These are phyloP conservation scores for Hippoglossus hippoglossus DNA, from an alignment of 2,797 vertebrate genomes.

Conservation along the genomic window DNA sequence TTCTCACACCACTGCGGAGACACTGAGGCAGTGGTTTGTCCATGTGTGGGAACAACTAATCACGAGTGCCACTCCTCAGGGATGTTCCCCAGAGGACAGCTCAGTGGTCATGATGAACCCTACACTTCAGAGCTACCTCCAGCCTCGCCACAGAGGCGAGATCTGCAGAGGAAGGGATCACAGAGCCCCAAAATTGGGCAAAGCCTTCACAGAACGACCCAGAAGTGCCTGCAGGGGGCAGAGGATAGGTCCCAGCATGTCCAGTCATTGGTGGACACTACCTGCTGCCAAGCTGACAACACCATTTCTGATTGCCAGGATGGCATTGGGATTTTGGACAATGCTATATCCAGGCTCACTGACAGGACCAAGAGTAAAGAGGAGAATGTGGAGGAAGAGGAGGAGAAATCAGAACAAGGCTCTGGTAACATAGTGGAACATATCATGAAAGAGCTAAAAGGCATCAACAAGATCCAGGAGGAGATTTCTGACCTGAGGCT, in stretches of 20 bases:
- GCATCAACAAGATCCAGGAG: constrained; percentile 88
- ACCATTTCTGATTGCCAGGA: constrained; percentile 68
- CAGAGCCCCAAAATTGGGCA: constrained; percentile 79
- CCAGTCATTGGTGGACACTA: constrained; percentile 65
- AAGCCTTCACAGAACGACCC: constrained; percentile 82
- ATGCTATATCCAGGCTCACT: constrained; percentile 40
- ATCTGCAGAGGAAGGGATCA: constrained; percentile 76
- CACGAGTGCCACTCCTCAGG: constrained; percentile 51
- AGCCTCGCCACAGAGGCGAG: constrained; percentile 77
- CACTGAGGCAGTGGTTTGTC: constrained; percentile 34
- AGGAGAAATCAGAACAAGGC: constrained; percentile 57
- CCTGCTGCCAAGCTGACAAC: constrained; percentile 39
- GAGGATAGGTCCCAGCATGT: constrained; percentile 76
- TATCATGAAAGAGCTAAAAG: constrained; percentile 86
- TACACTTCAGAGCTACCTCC: constrained; percentile 71
- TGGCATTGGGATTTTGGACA: constrained; percentile 69
- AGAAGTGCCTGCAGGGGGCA: constrained; percentile 83
- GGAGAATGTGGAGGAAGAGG: constrained; percentile 35
- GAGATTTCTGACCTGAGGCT: constrained; percentile 86
- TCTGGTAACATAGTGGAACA: constrained; percentile 83
- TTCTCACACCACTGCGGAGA: constrained; percentile 21
- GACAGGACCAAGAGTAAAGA: constrained; percentile 67
- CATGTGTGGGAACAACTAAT: constrained; percentile 52
- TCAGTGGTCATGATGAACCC: constrained; percentile 83
- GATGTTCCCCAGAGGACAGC: constrained; percentile 87